phyloP scores from a whole-genome alignment of 2,888 invertebrate genomes.

The Drosophila kanekoi region DNA sequence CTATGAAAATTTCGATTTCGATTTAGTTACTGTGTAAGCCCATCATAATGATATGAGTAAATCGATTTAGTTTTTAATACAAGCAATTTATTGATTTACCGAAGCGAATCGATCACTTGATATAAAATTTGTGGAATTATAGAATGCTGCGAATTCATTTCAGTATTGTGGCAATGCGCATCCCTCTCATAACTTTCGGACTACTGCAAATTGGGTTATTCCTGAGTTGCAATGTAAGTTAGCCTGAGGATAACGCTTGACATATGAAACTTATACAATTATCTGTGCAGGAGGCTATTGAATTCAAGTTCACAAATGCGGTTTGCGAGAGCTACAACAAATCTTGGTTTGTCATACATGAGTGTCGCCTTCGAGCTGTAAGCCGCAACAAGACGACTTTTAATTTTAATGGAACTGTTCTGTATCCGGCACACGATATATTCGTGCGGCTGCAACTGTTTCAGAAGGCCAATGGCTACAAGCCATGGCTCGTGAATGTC shows the following conservation, averaged over 20 bases:
- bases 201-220: constrained; percentile 4
- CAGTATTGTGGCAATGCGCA: constrained; percentile 7
- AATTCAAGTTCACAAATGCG: constrained; percentile 45
- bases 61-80: too few relatives aligned
- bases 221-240: constrained; percentile 9
- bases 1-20: too few relatives aligned
- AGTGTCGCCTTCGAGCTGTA: constrained; percentile 49
- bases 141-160: background rate
- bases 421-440: constrained; percentile 23
- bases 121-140: too few relatives aligned
- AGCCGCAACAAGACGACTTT: constrained; percentile 31
- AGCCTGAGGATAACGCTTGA: too few relatives aligned
- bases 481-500: constrained; percentile 32
- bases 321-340: constrained; percentile 41
- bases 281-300: constrained; percentile 22
- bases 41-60: too few relatives aligned
- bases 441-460: constrained; percentile 10
- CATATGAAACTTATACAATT: background rate
- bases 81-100: too few relatives aligned
- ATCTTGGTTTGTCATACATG: constrained; percentile 35
- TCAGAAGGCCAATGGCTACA: constrained; percentile 48
- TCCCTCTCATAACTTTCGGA: background rate
- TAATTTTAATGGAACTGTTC: constrained; percentile 29
- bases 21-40: too few relatives aligned
- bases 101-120: too few relatives aligned